Base-by-base conservation (phyloP, 92 coral and sea anemone genomes). In the Virgularia gustaviana region DNA sequence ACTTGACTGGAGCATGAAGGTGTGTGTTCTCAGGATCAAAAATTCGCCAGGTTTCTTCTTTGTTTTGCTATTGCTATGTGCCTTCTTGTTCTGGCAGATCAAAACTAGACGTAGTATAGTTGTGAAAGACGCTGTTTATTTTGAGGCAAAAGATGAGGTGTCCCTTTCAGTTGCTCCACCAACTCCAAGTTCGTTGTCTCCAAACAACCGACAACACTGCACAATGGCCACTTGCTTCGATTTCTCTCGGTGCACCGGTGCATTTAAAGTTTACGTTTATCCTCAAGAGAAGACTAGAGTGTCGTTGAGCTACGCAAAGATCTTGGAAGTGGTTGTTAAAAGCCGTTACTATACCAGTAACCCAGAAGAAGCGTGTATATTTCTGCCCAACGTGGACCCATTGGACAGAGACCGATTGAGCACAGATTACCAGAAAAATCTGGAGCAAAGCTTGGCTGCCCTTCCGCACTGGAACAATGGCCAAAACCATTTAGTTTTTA, bases 221-320 rank as follows among this genome's bases (percentile, higher is more conserved):
- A 85, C 90, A 45, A 90, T 90, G 97, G 88, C 82, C 27, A 63
- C 86, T 3, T 88, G 97, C 78, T 90, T 90, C 70, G 97, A 90
- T 73, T 78, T 79, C 77, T 41, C 90, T 57, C 77, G 78, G 33
- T 90, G 97, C 78, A 60, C 68, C 42, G 54, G 71, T 71, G 88
- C 73, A 66, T 90, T 90, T 71, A 88, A 72, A 72, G 83, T 90
- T 20, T 90, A 90, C 79, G 85, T 90, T 33, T 90, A 90, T 43
- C 90, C 88, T 2, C 59, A 79, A 47, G 86, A 68, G 11, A 80
- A 85, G 34, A 78, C 77, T 76, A 90, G 87, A 59, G 74, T 88
- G 32, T 90, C 95, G 45, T 77, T 83, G 11, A 49, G 80, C 44
- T 90, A 79, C 64, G 89, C 90, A 12, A 90, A 90, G 70, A 43